Percentiles rank a stretch among this genome's conserved stretches.
Conservation (phyloP, 2,113 vertebrate genomes). For the Cyprinus carpio region DNA sequence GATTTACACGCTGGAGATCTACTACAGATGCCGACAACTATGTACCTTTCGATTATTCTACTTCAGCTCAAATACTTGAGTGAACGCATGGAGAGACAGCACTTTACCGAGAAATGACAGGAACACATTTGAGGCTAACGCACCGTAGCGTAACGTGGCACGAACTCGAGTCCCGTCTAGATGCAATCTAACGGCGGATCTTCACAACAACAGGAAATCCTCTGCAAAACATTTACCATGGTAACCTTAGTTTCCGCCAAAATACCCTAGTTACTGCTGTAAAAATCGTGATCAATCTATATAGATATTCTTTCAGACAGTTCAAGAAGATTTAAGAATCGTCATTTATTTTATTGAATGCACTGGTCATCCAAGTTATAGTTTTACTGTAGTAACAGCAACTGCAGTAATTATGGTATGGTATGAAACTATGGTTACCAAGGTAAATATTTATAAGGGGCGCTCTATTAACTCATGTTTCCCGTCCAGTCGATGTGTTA, state of each 20-base stretch:
- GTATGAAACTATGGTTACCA: slow-evolving; percentile 26
- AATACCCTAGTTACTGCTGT: slow-evolving; percentile 12
- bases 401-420: slow-evolving; percentile 9
- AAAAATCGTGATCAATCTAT: background rate
- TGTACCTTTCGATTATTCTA: slow-evolving; percentile 19
- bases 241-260: slow-evolving; percentile 25
- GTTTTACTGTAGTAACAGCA: background rate
- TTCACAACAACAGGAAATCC: slow-evolving; percentile 54
- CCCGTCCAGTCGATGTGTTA: background rate
- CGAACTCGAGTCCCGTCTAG: slow-evolving; percentile 40
- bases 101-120: slow-evolving; percentile 50
- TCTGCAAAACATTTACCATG: slow-evolving; percentile 17
- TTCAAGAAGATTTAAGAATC: background rate
- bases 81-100: slow-evolving; percentile 36
- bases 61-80: slow-evolving; percentile 41
- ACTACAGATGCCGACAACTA: slow-evolving; percentile 17
- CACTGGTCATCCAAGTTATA: background rate
- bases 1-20: slow-evolving; percentile 9
- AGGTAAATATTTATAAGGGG: slow-evolving; percentile 21
- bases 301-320: background rate
- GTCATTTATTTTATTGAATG: background rate
- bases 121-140: slow-evolving; percentile 41
- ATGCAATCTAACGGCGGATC: slow-evolving; percentile 37
- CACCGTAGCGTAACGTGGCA: slow-evolving; percentile 54
- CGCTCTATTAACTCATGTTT: background rate